These are phyloP conservation scores for Phania funesta DNA, from an alignment of 2,888 invertebrate genomes.

Conservation along the genomic window DNA sequence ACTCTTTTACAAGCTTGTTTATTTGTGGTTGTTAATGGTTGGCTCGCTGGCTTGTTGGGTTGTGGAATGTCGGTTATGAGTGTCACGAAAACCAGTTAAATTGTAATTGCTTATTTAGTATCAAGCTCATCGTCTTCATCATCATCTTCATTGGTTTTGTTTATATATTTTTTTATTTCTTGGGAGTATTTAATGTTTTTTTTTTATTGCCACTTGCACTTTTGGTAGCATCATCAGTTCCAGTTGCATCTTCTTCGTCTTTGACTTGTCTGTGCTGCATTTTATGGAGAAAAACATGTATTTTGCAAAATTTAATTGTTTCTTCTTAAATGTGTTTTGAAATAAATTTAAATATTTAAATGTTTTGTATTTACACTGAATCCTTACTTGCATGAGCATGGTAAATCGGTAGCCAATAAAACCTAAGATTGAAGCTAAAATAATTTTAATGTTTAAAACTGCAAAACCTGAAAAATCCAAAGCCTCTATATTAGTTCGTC, in stretches of 20 bases:
- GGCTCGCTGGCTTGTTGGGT: conserved; percentile 10
- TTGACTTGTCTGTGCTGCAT: conserved; percentile 7
- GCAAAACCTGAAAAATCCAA: too few species aligned
- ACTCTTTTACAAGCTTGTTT: not conserved
- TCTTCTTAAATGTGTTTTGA: conserved; percentile 58
- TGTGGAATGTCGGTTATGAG: conserved; percentile 67
- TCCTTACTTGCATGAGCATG: not conserved
- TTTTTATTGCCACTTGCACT: conserved; percentile 28
- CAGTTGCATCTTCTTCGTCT: conserved; percentile 9
- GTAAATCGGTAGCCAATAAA: too few species aligned
- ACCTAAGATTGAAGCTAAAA: too few species aligned
- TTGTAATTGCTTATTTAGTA: conserved; percentile 63
- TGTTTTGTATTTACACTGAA: conserved; percentile 1
- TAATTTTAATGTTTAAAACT: too few species aligned
- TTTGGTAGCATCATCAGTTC: conserved; percentile 21
- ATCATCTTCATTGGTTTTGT: conserved; percentile 12
- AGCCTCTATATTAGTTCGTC: too few species aligned
- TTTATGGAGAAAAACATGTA: conserved; percentile 17
- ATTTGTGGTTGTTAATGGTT: conserved; percentile 4
- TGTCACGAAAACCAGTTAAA: conserved; percentile 68
- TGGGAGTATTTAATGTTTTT: conserved; percentile 14
- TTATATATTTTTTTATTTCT: conserved; percentile 31
- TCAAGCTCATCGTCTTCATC: conserved; percentile 55
- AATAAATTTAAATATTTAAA: conserved; percentile 55
- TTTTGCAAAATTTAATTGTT: conserved; percentile 5